These are phyloP conservation scores for Dicranocentrus wangi DNA, from an alignment of 2,888 invertebrate species.

Conservation along the genomic window DNA sequence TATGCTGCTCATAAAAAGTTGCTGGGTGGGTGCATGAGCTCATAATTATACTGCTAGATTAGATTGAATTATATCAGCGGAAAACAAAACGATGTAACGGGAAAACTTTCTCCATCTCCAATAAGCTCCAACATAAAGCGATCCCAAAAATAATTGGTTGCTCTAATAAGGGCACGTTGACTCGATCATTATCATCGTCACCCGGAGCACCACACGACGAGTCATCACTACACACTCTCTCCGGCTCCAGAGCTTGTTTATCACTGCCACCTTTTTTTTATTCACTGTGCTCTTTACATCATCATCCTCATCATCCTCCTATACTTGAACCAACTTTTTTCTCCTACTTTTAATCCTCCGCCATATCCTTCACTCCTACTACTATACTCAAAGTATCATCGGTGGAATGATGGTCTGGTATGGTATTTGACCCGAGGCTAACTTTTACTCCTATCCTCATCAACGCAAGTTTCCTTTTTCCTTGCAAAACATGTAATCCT, in stretches of 20 bases:
- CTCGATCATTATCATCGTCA: not conserved
- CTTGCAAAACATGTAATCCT: conserved; percentile 8
- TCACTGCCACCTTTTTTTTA: not conserved
- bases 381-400: not conserved
- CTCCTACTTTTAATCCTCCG: conserved; percentile 27
- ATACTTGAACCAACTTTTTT: conserved; percentile 36
- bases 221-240: too few relatives aligned
- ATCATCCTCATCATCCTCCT: not conserved
- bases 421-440: conserved; percentile 30
- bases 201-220: not conserved
- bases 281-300: not conserved
- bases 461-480: not conserved
- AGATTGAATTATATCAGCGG: too few relatives aligned
- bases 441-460: conserved; percentile 8
- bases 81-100: too few relatives aligned
- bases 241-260: too few relatives aligned
- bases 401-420: too few relatives aligned
- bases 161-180: not conserved
- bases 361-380: not conserved
- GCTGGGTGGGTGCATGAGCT: too few relatives aligned
- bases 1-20: too few relatives aligned
- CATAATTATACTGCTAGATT: too few relatives aligned
- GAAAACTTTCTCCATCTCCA: not conserved
- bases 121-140: too few relatives aligned
- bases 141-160: not conserved